Percentiles rank a stretch among this genome's conserved stretches.
Evolutionary conservation across 2,797 vertebrate species (phyloP).

Genomic region (Clarias laeviceps): DNA sequence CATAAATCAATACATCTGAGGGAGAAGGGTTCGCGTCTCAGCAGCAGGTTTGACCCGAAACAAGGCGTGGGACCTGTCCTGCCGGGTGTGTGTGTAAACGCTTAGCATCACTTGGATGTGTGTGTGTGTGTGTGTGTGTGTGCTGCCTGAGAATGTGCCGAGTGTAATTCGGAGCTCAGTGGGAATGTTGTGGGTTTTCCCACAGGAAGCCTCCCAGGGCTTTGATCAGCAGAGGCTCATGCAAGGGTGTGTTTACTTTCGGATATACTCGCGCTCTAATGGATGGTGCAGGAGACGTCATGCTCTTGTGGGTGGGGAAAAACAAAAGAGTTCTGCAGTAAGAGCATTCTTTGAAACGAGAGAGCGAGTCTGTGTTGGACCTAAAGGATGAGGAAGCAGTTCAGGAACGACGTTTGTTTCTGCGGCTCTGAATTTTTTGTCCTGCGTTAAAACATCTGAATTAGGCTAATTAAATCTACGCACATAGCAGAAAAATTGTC

Average conservation of each 20-base stretch:
- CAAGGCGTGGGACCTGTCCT: slow-evolving; percentile 10
- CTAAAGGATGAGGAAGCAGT: background rate
- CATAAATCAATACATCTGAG: background rate
- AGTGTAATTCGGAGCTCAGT: slow-evolving; percentile 60
- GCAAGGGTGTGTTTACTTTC: slow-evolving; percentile 54
- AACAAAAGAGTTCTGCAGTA: background rate
- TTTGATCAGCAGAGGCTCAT: slow-evolving; percentile 65
- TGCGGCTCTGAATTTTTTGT: too few relatives aligned
- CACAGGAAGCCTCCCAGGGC: slow-evolving; percentile 62
- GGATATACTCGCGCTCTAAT: slow-evolving; percentile 50
- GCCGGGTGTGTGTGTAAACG: slow-evolving; percentile 48
- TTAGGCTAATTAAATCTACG: background rate
- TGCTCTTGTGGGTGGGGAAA: background rate
- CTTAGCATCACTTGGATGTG: slow-evolving; percentile 42
- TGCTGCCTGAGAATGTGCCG: slow-evolving; percentile 56
- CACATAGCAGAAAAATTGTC: background rate
- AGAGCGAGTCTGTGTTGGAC: background rate
- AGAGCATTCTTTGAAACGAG: background rate
- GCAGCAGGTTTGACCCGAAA: slow-evolving; percentile 7
- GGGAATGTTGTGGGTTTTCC: slow-evolving; percentile 64
- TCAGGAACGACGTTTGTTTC: background rate
- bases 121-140: slow-evolving; percentile 48
- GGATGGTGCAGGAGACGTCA: background rate
- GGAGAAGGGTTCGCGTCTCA: background rate
- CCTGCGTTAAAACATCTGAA: background rate